phyloP scores from a whole-genome alignment of 2,888 invertebrate genomes.

The Oligia fasciuncula region DNA sequence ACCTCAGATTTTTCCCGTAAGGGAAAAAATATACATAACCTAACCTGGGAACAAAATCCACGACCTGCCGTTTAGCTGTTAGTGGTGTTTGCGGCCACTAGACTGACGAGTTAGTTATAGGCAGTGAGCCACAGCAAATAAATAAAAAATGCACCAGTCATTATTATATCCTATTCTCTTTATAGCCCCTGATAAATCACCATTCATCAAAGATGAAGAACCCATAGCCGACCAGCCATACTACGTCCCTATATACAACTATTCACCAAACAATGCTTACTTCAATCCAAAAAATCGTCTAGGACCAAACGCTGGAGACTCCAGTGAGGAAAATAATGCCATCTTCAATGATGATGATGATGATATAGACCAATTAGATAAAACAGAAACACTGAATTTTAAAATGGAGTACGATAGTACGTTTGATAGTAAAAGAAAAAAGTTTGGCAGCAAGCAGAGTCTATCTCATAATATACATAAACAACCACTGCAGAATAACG shows the following conservation, averaged over 20 bases:
- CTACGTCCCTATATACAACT: conserved; percentile 71
- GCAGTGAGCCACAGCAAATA: neutral
- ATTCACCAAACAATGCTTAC: conserved; percentile 74
- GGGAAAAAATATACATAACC: no score
- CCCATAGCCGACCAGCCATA: conserved; percentile 68
- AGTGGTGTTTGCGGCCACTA: neutral
- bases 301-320: conserved; percentile 69
- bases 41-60: neutral
- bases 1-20: neutral
- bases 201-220: conserved; percentile 37
- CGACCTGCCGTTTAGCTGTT: no score
- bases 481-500: neutral
- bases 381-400: neutral
- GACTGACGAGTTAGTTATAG: neutral
- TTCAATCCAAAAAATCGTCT: conserved; percentile 75
- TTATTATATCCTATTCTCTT: neutral
- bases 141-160: neutral
- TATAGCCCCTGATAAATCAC: conserved; percentile 61
- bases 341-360: neutral
- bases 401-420: conserved; percentile 26
- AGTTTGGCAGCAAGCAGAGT: conserved; percentile 26
- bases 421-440: conserved; percentile 20
- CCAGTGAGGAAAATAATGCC: neutral
- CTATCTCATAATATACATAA: neutral
- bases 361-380: neutral